Evolutionary conservation across 2,797 vertebrate species (phyloP), one percentile per base, ranked within the genome.

Genomic region (Lacerta agilis): DNA sequence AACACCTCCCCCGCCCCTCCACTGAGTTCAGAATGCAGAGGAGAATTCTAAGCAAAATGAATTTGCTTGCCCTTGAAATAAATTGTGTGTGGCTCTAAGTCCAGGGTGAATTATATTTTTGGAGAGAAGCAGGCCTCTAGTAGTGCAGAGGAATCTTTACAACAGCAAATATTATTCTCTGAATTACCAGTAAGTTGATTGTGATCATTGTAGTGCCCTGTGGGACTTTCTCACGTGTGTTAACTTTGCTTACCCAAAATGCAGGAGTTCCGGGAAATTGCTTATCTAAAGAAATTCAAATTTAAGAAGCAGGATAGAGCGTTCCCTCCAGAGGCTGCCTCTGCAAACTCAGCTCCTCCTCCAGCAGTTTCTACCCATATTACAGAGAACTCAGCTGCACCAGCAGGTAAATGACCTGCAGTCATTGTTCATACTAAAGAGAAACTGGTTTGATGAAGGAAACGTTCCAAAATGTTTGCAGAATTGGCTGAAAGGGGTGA

Each of bases 271-370:
- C 96, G 97, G 7, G 98, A 99, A 94, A 96, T 99, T 91, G 93
- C 98, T 33, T 99, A 98, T 93, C 94, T 99, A 88, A 99, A 99
- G 95, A 99, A 99, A 94, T 98, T 99, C 92, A 99, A 99, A 94
- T 98, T 98, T 93, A 99, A 99, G 95, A 97, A 95, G 2, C 98
- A 98, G 91, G 97, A 98, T 93, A 96, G 98, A 4, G n/a, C 98
- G 29, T 99, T 98, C 87, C 97, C 98, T 36, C 98, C 98, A 8
- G 97, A 97, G 72, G 88, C 96, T 87, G 87, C 87, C 0, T 93
- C 97, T 67, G 94, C 2, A 88, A 96, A 77, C 41, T 91, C 36
- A 0, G 87, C 69, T 0, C 92, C 91, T 7, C 96, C 97, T 87
- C 90, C 98, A 43, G 94, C 81, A 0, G 92, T 96, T 20, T 93